Percentiles rank a stretch among this genome's conserved stretches.
Conservation (phyloP, 2,113 vertebrate genomes). For the Typhlomys cinereus region DNA sequence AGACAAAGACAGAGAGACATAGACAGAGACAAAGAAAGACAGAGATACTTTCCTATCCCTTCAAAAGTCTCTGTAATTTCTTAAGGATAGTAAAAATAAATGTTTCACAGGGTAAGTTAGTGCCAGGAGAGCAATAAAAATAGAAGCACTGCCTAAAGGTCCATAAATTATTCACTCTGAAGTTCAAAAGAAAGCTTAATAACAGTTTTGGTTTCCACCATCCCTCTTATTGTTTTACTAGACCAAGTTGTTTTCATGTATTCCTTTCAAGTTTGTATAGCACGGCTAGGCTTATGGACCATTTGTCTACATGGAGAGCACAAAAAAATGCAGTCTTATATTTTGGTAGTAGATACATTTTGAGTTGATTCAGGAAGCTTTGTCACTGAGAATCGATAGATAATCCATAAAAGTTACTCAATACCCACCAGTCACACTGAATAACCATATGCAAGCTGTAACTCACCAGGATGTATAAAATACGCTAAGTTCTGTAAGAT, state of each 20-base stretch:
- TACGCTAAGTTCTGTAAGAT: conserved; percentile 7
- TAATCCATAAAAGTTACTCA: conserved; percentile 36
- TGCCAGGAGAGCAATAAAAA: conserved; percentile 8
- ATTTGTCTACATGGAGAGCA: neutral
- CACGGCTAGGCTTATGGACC: conserved; percentile 24
- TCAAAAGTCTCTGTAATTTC: conserved; percentile 40
- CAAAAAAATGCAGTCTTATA: neutral
- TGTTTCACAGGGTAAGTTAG: neutral
- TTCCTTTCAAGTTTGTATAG: conserved; percentile 26
- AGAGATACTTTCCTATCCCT: neutral
- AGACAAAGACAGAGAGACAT: no score
- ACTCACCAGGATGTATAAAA: conserved; percentile 68
- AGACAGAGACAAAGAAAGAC: neutral
- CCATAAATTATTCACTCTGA: neutral
- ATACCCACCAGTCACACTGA: conserved; percentile 51
- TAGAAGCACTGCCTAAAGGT: neutral
- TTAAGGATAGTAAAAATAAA: neutral
- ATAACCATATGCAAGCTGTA: conserved; percentile 71
- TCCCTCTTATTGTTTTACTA: conserved; percentile 2
- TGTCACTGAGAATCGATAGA: conserved; percentile 11
- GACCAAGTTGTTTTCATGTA: conserved; percentile 19
- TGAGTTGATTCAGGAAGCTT: neutral
- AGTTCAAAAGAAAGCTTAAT: neutral
- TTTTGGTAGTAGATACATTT: conserved; percentile 38
- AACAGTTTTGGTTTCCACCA: neutral